phyloP scores from a whole-genome alignment of 2,113 vertebrate species.

The Sigmodon hispidus region DNA sequence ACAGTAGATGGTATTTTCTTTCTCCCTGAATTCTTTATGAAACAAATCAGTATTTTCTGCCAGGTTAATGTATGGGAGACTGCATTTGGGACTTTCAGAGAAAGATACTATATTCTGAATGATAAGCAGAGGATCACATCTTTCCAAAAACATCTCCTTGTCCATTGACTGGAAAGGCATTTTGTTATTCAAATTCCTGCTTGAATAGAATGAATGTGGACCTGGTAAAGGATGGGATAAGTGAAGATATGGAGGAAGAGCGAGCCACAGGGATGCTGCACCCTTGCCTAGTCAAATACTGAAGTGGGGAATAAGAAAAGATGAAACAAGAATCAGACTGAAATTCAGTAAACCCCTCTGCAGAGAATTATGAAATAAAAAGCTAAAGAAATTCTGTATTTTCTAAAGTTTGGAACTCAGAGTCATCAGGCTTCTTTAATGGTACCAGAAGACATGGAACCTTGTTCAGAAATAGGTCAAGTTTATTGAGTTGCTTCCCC shows the following conservation, averaged over 20 bases:
- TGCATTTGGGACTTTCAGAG: background rate
- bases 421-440: background rate
- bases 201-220: background rate
- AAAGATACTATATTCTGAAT: background rate
- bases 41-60: background rate
- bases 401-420: background rate
- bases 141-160: background rate
- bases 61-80: background rate
- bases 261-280: background rate
- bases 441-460: background rate
- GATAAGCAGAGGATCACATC: background rate
- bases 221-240: background rate
- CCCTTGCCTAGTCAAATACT: background rate
- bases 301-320: background rate
- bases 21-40: background rate
- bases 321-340: background rate
- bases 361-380: background rate
- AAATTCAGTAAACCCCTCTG: background rate
- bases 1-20: background rate
- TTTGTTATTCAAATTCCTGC: background rate
- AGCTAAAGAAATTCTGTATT: background rate
- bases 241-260: background rate
- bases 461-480: background rate
- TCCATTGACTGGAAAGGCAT: background rate
- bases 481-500: constrained; percentile 14